phyloP scores from a whole-genome alignment of 2,888 invertebrate species.

The Lycia hirtaria region DNA sequence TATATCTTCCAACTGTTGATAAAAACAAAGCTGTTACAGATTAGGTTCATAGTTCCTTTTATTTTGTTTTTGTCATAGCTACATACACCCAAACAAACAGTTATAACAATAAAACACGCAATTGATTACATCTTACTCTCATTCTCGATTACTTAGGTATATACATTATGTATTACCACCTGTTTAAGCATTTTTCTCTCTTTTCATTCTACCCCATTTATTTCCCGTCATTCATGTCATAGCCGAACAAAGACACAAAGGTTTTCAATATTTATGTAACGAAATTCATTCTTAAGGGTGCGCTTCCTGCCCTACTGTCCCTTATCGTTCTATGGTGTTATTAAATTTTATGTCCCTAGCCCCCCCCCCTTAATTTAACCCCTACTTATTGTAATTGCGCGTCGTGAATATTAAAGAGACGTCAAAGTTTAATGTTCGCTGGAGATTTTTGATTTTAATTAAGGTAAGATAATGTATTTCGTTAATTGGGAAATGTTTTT shows the following conservation, averaged over 20 bases:
- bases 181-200: neutral
- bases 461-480: constrained; percentile 11
- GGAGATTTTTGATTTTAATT: constrained; percentile 31
- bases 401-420: constrained; percentile 57
- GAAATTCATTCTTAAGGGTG: constrained; percentile 37
- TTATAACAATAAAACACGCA: no score
- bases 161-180: no score
- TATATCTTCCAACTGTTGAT: no score
- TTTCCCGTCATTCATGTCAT: constrained; percentile 11
- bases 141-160: no score
- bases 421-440: constrained; percentile 32
- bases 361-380: constrained; percentile 42
- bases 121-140: no score
- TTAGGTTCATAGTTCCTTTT: no score
- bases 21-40: no score
- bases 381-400: constrained; percentile 60
- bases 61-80: no score
- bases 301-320: constrained; percentile 48
- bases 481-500: neutral
- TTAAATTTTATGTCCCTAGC: constrained; percentile 58
- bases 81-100: no score
- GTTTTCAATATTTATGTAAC: constrained; percentile 34
- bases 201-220: neutral
- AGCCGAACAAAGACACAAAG: constrained; percentile 28
- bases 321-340: constrained; percentile 50